Percentiles rank a stretch among this genome's conserved stretches.
These are phyloP conservation scores for Sphaerophoria taeniata DNA, from an alignment of 2,888 invertebrate species.

Conservation along the genomic window DNA sequence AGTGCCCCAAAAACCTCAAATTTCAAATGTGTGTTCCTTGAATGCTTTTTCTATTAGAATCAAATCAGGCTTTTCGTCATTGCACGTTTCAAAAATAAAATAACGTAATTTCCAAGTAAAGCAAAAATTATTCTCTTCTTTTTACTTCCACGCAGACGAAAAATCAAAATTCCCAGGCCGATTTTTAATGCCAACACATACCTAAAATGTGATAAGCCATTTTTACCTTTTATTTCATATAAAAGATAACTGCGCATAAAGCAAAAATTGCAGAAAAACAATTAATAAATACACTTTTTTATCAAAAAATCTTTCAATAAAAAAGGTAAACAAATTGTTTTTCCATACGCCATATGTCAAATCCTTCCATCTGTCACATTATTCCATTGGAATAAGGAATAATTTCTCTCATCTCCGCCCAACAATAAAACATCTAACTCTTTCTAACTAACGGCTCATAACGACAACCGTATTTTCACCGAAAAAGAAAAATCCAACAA, in stretches of 20 bases:
- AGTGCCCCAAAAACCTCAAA: too few relatives aligned
- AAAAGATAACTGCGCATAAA: conserved; percentile 11
- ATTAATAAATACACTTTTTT: neutral
- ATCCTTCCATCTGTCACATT: conserved; percentile 49
- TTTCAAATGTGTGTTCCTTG: too few relatives aligned
- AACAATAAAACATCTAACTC: conserved; percentile 32
- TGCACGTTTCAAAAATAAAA: too few relatives aligned
- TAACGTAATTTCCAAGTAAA: too few relatives aligned
- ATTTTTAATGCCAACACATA: too few relatives aligned
- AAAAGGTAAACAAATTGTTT: conserved; percentile 58
- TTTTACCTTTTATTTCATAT: neutral
- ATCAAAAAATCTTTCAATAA: neutral
- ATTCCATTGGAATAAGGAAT: conserved; percentile 43
- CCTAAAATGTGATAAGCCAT: too few relatives aligned
- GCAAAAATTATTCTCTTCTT: too few relatives aligned
- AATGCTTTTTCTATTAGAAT: too few relatives aligned
- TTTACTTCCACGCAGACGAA: too few relatives aligned
- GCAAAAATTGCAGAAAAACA: conserved; percentile 1
- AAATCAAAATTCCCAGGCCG: too few relatives aligned
- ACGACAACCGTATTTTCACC: conserved; percentile 34
- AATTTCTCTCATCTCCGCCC: conserved; percentile 43
- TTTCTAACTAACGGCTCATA: conserved; percentile 39
- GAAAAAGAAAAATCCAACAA: conserved; percentile 25
- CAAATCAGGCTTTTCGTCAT: too few relatives aligned
- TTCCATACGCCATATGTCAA: conserved; percentile 46